Conservation (phyloP, 2,113 vertebrate species). For the Brachyistius frenatus region DNA sequence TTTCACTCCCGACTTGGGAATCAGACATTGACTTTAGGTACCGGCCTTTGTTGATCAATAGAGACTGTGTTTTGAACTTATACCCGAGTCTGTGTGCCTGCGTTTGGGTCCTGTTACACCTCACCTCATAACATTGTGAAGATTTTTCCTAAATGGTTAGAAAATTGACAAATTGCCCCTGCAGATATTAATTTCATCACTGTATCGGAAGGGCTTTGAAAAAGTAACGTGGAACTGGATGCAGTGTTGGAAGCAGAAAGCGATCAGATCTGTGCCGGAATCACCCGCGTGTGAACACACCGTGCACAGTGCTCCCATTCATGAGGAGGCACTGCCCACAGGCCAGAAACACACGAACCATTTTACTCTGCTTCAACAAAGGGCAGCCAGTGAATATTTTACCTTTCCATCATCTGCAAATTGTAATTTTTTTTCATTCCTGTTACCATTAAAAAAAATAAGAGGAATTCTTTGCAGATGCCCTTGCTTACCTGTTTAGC, state of each 20-base stretch:
- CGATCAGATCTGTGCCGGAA: conserved; percentile 5
- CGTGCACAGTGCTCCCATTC: conserved; percentile 27
- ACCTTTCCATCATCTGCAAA: not conserved
- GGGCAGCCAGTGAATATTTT: not conserved
- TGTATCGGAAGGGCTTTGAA: not conserved
- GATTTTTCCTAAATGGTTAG: too few species aligned
- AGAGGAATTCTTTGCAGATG: too few species aligned
- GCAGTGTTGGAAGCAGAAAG: not conserved
- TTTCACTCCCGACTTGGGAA: too few species aligned
- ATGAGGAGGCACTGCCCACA: not conserved
- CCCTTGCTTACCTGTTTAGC: too few species aligned
- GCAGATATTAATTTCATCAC: not conserved
- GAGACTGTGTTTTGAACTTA: too few species aligned
- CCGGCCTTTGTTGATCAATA: too few species aligned
- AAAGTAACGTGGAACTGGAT: not conserved
- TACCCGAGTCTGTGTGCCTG: too few species aligned
- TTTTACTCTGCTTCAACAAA: conserved; percentile 8
- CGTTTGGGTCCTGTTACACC: too few species aligned
- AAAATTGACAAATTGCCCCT: not conserved
- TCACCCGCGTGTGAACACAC: conserved; percentile 2
- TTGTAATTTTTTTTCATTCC: not conserved
- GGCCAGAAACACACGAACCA: not conserved
- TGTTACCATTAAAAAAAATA: not conserved
- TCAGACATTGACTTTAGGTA: too few species aligned
- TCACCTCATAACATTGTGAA: too few species aligned